These are phyloP conservation scores for Troglohyphantes excavatus DNA, from an alignment of 2,888 invertebrate species.

Conservation along the genomic window DNA sequence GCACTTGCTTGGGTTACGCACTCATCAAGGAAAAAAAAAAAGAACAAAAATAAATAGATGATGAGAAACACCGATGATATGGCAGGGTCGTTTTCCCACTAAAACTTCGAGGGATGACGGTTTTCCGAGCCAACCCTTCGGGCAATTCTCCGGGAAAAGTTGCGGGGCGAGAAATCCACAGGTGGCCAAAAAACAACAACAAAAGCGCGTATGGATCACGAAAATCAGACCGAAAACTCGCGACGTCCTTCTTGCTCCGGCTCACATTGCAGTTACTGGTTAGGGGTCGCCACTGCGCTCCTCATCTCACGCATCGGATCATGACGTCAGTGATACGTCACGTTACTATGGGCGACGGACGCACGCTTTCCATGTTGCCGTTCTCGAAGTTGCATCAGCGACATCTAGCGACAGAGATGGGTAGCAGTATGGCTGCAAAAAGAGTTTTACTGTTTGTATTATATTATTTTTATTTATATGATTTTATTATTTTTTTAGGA, in stretches of 20 bases:
- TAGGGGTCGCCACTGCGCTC: constrained; percentile 41
- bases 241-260: neutral
- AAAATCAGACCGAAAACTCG: constrained; percentile 49
- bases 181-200: constrained; percentile 72
- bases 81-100: neutral
- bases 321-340: constrained; percentile 63
- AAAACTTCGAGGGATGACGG: neutral
- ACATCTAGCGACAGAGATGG: constrained; percentile 40
- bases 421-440: too few species aligned
- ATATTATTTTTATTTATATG: too few species aligned
- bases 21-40: constrained; percentile 60
- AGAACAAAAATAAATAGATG: neutral
- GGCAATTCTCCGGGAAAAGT: neutral
- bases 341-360: constrained; percentile 60
- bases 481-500: too few species aligned
- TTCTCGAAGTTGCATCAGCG: neutral
- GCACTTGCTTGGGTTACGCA: constrained; percentile 67
- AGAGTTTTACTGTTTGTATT: too few species aligned
- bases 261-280: constrained; percentile 61
- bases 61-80: neutral
- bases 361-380: constrained; percentile 45
- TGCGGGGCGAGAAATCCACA: constrained; percentile 56
- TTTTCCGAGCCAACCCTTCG: constrained; percentile 2
- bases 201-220: constrained; percentile 41
- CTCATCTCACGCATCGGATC: constrained; percentile 26